These are phyloP conservation scores for Mirza zaza DNA, from an alignment of 2,113 vertebrate species.

Conservation along the genomic window DNA sequence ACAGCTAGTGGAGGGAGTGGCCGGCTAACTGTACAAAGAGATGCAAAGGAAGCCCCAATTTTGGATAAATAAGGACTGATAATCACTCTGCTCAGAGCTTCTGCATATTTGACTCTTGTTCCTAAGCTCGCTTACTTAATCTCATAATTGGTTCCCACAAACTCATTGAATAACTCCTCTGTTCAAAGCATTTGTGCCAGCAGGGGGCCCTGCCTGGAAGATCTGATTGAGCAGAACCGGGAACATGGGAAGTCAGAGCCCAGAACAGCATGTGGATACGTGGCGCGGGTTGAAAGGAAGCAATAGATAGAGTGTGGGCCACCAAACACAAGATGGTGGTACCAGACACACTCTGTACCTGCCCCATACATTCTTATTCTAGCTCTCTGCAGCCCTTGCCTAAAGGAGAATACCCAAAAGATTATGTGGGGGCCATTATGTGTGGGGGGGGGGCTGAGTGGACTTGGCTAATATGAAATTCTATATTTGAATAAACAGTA, in stretches of 20 bases:
- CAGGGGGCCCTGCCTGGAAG: not conserved
- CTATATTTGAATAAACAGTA: slow-evolving; percentile 44
- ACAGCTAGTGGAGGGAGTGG: not conserved
- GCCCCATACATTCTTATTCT: not conserved
- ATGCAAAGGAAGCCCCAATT: not conserved
- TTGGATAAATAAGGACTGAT: not conserved
- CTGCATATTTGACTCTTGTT: not conserved
- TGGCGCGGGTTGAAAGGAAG: not conserved
- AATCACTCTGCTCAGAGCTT: not conserved
- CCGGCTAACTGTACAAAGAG: not conserved
- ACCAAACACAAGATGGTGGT: not conserved
- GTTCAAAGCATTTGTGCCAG: not conserved
- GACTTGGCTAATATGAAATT: slow-evolving; percentile 25
- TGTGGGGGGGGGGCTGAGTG: not conserved
- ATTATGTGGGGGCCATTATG: not conserved
- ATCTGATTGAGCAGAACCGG: not conserved
- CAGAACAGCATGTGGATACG: not conserved
- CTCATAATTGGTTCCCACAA: not conserved
- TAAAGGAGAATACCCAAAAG: not conserved
- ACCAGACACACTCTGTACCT: not conserved
- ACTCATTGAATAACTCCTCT: not conserved
- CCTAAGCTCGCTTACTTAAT: not conserved
- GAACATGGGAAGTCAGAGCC: not conserved
- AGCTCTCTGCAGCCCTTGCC: not conserved
- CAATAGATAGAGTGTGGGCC: not conserved